Conservation (phyloP, 2,113 vertebrate species). For the Otis tarda region DNA sequence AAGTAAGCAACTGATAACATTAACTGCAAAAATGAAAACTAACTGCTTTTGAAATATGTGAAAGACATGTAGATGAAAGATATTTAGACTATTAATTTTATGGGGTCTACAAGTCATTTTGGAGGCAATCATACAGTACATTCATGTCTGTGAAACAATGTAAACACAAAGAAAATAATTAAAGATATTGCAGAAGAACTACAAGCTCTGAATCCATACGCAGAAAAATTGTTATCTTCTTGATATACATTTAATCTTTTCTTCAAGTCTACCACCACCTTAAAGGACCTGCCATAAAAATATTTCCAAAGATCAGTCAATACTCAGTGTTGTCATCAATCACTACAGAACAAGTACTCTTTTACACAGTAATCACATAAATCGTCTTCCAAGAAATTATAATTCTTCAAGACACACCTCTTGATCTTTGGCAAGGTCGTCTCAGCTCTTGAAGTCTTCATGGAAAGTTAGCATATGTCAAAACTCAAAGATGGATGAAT, state of each 20-base stretch:
- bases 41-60: background rate
- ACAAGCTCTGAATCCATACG: background rate
- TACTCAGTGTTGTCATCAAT: constrained; percentile 69
- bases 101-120: background rate
- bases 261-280: constrained; percentile 31
- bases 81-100: background rate
- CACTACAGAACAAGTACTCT: constrained; percentile 71
- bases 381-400: constrained; percentile 68
- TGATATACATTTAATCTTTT: constrained; percentile 46
- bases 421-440: constrained; percentile 73
- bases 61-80: background rate
- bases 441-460: constrained; percentile 36
- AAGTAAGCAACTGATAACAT: background rate
- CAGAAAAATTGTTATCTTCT: background rate
- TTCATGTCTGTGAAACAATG: background rate
- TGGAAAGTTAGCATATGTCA: constrained; percentile 25
- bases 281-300: constrained; percentile 71
- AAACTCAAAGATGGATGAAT: constrained; percentile 49
- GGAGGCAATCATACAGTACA: background rate
- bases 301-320: constrained; percentile 77
- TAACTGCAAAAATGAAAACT: background rate
- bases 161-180: constrained; percentile 44
- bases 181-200: constrained; percentile 15
- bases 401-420: constrained; percentile 73
- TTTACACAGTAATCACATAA: constrained; percentile 73